Evolutionary conservation across 2,113 vertebrate genomes (phyloP).

Genomic region (Erythrocercus mccallii): DNA sequence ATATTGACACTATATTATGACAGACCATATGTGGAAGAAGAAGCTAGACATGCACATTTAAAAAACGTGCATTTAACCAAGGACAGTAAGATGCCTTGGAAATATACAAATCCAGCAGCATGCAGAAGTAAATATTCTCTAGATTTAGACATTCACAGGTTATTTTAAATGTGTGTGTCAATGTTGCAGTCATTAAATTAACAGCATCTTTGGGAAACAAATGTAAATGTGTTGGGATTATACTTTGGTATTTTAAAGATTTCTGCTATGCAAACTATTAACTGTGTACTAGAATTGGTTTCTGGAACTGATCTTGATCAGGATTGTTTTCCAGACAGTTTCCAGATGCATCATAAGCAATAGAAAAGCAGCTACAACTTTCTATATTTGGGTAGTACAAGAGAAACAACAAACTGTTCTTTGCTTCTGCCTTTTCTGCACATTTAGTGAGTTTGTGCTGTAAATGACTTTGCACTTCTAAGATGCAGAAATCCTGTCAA

Average conservation of each 20-base stretch:
- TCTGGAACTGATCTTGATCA: neutral
- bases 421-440: neutral
- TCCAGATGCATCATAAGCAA: neutral
- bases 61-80: neutral
- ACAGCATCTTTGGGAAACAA: neutral
- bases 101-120: neutral
- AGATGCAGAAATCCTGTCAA: neutral
- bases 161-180: neutral
- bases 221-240: neutral
- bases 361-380: neutral
- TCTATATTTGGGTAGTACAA: neutral
- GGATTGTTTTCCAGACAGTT: neutral
- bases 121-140: neutral
- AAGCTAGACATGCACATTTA: fast-evolving
- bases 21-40: neutral
- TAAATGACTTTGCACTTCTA: neutral
- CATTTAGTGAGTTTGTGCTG: neutral
- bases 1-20: neutral
- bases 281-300: neutral
- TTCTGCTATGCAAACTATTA: neutral
- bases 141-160: neutral
- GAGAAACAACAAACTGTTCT: fast-evolving
- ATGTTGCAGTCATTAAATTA: neutral
- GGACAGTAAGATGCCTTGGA: neutral
- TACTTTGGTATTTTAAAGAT: neutral